Conservation (phyloP, 2,888 invertebrate genomes). For the Drosophila rellima region DNA sequence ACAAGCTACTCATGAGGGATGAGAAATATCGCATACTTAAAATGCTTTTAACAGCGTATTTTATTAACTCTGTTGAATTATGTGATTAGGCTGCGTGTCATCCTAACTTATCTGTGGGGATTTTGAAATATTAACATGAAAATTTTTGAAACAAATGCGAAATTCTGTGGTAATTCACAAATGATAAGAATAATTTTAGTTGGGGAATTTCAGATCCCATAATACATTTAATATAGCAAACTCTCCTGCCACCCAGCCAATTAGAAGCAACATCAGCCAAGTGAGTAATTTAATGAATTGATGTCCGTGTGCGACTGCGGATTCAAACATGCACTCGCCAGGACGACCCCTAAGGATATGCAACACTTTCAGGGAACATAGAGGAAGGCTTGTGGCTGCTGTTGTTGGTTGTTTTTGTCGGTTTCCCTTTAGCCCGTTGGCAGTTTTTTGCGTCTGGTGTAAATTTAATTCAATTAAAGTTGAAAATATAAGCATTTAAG, state of each 20-base stretch:
- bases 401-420: slow-evolving; percentile 1
- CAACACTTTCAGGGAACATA: slow-evolving; percentile 23
- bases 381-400: slow-evolving; percentile 23
- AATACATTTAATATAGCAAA: background rate
- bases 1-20: slow-evolving; percentile 4
- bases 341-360: slow-evolving; percentile 21
- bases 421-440: slow-evolving; percentile 7
- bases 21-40: slow-evolving; percentile 29
- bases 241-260: slow-evolving; percentile 29
- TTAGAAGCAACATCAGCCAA: slow-evolving; percentile 31
- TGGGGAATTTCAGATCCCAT: background rate
- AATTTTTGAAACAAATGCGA: background rate
- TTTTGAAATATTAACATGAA: slow-evolving; percentile 31
- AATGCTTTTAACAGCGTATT: slow-evolving; percentile 48
- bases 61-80: slow-evolving; percentile 54
- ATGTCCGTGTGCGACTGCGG: slow-evolving; percentile 1
- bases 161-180: slow-evolving; percentile 6
- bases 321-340: slow-evolving; percentile 15
- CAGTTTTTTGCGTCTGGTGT: slow-evolving; percentile 27
- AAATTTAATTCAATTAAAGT: slow-evolving; percentile 51
- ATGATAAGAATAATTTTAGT: background rate
- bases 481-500: slow-evolving; percentile 43
- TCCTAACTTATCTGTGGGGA: background rate
- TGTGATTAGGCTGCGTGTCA: slow-evolving; percentile 32
- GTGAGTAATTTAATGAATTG: slow-evolving; percentile 29